Evolutionary conservation across 1,140 invertebrate genomes (phyloP).

Genomic region (Homalodisca vitripennis): DNA sequence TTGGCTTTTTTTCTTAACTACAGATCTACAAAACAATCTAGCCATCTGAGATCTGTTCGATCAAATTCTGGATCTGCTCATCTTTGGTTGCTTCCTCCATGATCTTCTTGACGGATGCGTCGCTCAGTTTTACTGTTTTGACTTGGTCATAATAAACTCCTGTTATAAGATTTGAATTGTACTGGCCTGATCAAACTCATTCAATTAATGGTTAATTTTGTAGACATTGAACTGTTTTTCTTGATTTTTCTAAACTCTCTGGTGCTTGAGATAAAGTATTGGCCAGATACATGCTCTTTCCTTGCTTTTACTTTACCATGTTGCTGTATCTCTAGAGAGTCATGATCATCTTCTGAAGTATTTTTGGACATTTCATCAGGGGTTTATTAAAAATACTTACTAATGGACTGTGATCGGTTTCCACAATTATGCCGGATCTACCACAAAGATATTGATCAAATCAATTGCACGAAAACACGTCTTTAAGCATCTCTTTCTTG

Average conservation of each 20-base stretch:
- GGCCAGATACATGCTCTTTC: neutral
- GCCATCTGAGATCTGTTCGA: too few species aligned
- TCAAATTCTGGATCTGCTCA: too few species aligned
- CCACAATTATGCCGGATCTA: neutral
- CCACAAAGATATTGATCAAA: neutral
- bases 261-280: neutral
- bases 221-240: neutral
- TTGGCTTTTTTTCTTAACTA: too few species aligned
- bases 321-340: neutral
- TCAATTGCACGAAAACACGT: conserved; percentile 23
- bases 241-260: neutral
- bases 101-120: too few species aligned
- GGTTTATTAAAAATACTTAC: conserved; percentile 14
- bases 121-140: too few species aligned
- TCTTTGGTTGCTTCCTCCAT: too few species aligned
- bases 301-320: neutral
- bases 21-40: too few species aligned
- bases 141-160: too few species aligned
- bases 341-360: neutral
- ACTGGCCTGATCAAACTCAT: neutral
- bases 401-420: conserved; percentile 5
- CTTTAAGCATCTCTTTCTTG: conserved; percentile 23
- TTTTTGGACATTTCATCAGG: neutral
- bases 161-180: neutral
- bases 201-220: neutral